phyloP scores from a whole-genome alignment of 2,797 vertebrate genomes.

The Psittacula derbiana region DNA sequence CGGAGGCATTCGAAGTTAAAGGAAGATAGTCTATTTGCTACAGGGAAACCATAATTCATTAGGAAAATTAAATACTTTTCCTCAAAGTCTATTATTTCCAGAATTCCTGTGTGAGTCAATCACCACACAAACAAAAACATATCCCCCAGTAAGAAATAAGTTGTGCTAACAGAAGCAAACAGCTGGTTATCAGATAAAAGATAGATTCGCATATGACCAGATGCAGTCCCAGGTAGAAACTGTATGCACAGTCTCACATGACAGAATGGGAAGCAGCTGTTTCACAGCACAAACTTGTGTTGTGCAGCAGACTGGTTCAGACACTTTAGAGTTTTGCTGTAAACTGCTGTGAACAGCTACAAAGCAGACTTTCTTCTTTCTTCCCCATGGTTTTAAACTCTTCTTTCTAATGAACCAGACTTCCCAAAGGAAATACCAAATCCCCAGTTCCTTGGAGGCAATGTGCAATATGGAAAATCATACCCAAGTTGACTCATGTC shows the following conservation, averaged over 20 bases:
- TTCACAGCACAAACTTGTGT: not conserved
- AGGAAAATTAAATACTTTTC: not conserved
- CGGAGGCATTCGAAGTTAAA: constrained; percentile 99
- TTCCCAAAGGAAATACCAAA: not conserved
- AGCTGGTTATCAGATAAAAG: not conserved
- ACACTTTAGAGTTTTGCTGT: not conserved
- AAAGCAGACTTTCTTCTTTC: not conserved
- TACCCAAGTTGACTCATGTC: not conserved
- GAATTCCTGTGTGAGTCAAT: not conserved
- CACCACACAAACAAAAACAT: not conserved
- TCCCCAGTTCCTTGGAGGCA: not conserved
- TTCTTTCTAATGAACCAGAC: not conserved
- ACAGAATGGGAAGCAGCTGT: not conserved
- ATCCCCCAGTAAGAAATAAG: not conserved
- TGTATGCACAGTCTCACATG: not conserved
- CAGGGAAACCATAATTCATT: not conserved
- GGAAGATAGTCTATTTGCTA: constrained; percentile 92
- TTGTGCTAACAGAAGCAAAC: not conserved
- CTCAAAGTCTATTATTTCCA: not conserved
- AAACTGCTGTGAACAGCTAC: not conserved
- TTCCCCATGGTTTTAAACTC: not conserved
- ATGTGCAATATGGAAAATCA: not conserved
- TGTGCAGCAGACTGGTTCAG: not conserved
- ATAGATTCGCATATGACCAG: not conserved
- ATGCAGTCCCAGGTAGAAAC: not conserved